These are phyloP conservation scores for Cybosia mesomella DNA, from an alignment of 2,888 invertebrate genomes.

Conservation along the genomic window DNA sequence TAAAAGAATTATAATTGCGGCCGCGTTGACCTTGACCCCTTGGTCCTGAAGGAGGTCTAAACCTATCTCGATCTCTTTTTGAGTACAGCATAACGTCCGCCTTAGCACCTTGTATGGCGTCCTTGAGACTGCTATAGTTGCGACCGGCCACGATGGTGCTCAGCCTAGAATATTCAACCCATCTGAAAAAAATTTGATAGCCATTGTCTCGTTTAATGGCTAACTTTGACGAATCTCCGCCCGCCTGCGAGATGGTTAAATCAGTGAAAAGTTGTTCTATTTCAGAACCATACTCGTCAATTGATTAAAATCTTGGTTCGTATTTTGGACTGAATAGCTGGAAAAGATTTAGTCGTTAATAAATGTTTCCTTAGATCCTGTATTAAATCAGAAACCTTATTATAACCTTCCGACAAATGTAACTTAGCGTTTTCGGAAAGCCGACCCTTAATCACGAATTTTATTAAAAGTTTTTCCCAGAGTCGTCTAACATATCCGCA, in stretches of 20 bases:
- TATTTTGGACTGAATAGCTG: slow-evolving; percentile 20
- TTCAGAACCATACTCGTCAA: slow-evolving; percentile 27
- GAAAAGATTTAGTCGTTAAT: slow-evolving; percentile 25
- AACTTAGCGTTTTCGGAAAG: slow-evolving; percentile 25
- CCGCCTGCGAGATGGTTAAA: slow-evolving; percentile 34
- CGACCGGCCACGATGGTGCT: slow-evolving; percentile 20
- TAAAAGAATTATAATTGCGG: background rate
- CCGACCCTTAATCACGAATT: slow-evolving; percentile 35
- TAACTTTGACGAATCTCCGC: slow-evolving; percentile 17
- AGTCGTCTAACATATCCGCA: background rate
- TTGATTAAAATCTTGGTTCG: slow-evolving; percentile 17
- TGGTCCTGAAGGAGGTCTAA: background rate
- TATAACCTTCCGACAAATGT: slow-evolving; percentile 5
- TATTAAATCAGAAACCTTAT: slow-evolving; percentile 18
- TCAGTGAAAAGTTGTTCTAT: slow-evolving; percentile 28
- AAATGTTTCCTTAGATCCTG: slow-evolving; percentile 21
- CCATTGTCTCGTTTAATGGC: slow-evolving; percentile 17
- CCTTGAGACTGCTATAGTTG: slow-evolving; percentile 16
- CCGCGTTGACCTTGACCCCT: slow-evolving; percentile 2
- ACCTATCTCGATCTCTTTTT: background rate
- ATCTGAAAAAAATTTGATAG: slow-evolving; percentile 11
- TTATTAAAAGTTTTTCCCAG: slow-evolving; percentile 23
- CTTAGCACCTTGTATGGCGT: slow-evolving; percentile 23
- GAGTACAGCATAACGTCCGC: background rate
- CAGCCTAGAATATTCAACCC: slow-evolving; percentile 11